Base-by-base conservation (phyloP, 2,888 invertebrate genomes). In the Anthrax anthrax region DNA sequence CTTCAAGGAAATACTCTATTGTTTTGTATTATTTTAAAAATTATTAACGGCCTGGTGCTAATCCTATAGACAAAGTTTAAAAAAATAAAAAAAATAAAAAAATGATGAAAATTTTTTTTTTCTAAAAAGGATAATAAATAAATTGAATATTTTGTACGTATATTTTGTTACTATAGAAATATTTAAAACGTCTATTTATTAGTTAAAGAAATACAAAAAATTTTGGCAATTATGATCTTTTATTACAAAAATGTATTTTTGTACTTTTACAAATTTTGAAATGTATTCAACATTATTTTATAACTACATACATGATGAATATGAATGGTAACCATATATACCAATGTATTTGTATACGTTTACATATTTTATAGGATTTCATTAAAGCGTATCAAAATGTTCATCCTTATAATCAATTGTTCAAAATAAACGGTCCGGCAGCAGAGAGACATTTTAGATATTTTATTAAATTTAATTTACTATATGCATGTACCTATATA, bases 41-140 rank as follows among this genome's bases (percentile, higher is more conserved):
- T 42, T 42, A 42, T 42, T 32, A 42, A 42, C 42, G 42, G 42
- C 42, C 42, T 42, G 42, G 42, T 42, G 42, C 42, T 27, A 29
- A 29, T 42, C 27, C 42, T 17, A 34, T 29, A 12, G 23, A 27
- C 23, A 27, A 27, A 27, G 9, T 8, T 27, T 27, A 27, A 8
- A 27, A n/a, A n/a, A n/a, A n/a, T n/a, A n/a, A n/a, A n/a, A n/a
- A n/a, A n/a, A n/a, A n/a, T n/a, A n/a, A n/a, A n/a, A n/a, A n/a
- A n/a, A n/a, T n/a, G n/a, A n/a, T n/a, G n/a, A n/a, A n/a, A n/a
- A n/a, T n/a, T n/a, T n/a, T n/a, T n/a, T n/a, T n/a, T n/a, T n/a
- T n/a, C n/a, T 17, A 41, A 18, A 42, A 42, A 42, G 42, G 42
- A 29, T 32, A 18, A 29, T 29, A 18, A 32, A 32, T 29, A 41